Conservation (phyloP, 92 coral and sea anemone genomes). For the Micromussa lordhowensis region DNA sequence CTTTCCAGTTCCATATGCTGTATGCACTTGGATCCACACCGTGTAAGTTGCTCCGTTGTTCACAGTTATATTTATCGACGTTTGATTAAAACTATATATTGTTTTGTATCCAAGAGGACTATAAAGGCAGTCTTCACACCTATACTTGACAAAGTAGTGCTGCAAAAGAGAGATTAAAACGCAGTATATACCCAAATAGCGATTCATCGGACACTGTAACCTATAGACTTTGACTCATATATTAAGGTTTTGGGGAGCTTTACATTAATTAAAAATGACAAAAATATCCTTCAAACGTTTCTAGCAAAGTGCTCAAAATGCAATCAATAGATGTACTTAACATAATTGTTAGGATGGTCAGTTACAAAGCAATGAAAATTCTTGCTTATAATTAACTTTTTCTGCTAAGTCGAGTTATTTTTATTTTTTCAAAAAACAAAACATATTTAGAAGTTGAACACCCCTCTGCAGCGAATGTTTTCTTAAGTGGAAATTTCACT, state of each 20-base stretch:
- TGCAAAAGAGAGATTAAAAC: constrained; percentile 16
- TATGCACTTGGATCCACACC: not conserved
- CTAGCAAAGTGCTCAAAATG: too few species aligned
- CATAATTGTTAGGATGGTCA: too few species aligned
- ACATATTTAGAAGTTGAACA: too few species aligned
- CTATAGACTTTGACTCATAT: not conserved
- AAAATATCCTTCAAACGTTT: too few species aligned
- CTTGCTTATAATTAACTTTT: too few species aligned
- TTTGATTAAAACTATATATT: not conserved
- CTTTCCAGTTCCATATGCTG: constrained; percentile 24
- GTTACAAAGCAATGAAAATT: too few species aligned
- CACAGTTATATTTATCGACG: not conserved
- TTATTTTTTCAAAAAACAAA: too few species aligned
- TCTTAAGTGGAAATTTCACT: too few species aligned
- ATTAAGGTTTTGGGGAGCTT: not conserved
- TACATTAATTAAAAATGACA: too few species aligned
- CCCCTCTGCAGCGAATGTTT: too few species aligned
- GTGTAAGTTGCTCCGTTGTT: constrained; percentile 7
- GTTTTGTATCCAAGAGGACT: not conserved
- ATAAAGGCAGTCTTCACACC: constrained; percentile 31
- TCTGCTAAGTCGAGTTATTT: too few species aligned
- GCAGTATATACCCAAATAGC: not conserved
- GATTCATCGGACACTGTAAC: not conserved
- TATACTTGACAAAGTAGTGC: constrained; percentile 22
- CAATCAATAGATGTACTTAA: too few species aligned